Evolutionary conservation across 2,113 vertebrate species (phyloP).

Genomic region (Tichodroma muraria): DNA sequence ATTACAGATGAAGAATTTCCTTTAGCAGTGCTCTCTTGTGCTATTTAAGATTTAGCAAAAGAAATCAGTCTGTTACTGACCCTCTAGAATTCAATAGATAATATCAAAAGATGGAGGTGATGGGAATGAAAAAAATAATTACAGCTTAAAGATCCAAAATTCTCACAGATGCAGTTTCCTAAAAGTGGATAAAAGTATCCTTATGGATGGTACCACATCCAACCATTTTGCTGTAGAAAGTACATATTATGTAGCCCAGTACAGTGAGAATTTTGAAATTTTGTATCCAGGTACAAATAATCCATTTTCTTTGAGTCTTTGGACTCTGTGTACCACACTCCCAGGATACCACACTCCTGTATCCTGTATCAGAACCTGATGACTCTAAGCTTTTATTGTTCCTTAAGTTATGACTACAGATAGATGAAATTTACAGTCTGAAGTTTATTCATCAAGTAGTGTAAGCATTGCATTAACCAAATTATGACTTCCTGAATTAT

Average conservation of each 20-base stretch:
- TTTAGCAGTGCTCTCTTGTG: neutral
- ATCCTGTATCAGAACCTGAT: neutral
- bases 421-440: neutral
- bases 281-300: neutral
- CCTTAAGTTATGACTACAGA: neutral
- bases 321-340: neutral
- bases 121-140: neutral
- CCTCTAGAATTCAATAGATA: neutral
- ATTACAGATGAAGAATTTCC: neutral
- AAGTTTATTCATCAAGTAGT: neutral
- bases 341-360: neutral
- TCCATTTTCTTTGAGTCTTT: neutral
- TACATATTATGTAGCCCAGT: neutral
- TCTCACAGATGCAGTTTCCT: neutral
- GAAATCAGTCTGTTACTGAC: neutral
- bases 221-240: neutral
- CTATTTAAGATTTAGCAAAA: neutral
- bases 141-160: neutral
- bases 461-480: neutral
- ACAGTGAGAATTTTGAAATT: neutral
- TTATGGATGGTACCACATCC: accelerated
- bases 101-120: neutral
- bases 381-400: neutral
- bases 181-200: neutral
- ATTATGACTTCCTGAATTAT: neutral